Evolutionary conservation across 2,797 vertebrate genomes (phyloP), one percentile per base, ranked within the genome.

Genomic region (Craterocephalus amniculus): DNA sequence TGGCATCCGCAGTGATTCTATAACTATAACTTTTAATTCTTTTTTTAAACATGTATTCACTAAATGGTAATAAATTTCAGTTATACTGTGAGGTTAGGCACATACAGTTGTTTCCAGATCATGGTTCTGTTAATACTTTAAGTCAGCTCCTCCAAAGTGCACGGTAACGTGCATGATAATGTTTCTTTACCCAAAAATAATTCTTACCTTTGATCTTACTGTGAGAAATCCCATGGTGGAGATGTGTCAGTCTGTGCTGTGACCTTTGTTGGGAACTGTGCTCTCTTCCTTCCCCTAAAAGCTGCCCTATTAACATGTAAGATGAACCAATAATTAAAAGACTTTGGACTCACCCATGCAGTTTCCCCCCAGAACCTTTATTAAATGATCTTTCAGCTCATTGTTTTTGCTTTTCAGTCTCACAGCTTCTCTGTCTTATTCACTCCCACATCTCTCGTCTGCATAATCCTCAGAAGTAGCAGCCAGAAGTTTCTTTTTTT

Each of bases 351-450:
- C 14, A 22, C 22, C 27, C 18, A 20, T 26, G 20, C 59, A 63
- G 18, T 49, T 55, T 49, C 10, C 31, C 3, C 13, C 27, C 2
- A 10, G 5, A 40, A 43, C 4, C 5, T 14, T 40, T 52, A 20
- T 14, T 5, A 24, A 20, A 22, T 14, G 2, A 1, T 61, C 32
- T 77, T 70, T 74, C 38, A 38, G 32, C 26, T 72, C 35, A 34
- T 32, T 66, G 24, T 22, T 71, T 59, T 65, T 67, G 11, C 29
- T 78, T 70, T 72, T 14, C 24, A 11, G 36, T 22, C 4, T 11
- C 7, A n/a, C 35, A 63, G n/a, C 34, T 65, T 38, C 5, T 20
- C 27, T 29, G 6, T 48, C 24, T 26, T 52, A 12, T 40, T 67
- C 49, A 36, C 55, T 62, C 14, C 34, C 49, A 32, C n/a, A 60